Conservation (phyloP, 1,140 invertebrate genomes). For the Pantala flavescens region DNA sequence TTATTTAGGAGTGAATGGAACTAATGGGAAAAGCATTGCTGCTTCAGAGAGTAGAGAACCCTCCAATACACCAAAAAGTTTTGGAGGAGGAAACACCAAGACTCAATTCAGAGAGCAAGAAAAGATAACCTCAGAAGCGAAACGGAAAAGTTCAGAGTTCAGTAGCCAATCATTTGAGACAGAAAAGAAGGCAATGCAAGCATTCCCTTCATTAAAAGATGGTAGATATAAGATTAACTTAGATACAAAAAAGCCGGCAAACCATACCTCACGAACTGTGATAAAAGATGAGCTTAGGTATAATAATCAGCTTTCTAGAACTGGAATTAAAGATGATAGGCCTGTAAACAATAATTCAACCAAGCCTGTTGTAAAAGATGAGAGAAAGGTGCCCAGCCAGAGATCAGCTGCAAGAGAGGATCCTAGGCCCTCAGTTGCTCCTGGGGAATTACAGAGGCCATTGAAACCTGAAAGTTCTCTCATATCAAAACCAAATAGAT, state of each 20-base stretch:
- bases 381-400: background rate
- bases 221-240: background rate
- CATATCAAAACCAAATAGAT: no score
- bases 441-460: background rate
- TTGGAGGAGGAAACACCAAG: background rate
- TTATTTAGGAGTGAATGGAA: background rate
- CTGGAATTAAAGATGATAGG: background rate
- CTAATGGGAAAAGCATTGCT: background rate
- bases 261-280: background rate
- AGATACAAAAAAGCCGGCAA: background rate
- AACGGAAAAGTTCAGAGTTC: background rate
- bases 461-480: no score
- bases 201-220: background rate
- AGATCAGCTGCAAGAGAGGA: background rate
- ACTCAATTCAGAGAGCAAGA: background rate
- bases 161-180: background rate
- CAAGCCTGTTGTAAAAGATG: background rate
- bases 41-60: no score
- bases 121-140: background rate
- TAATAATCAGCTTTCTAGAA: background rate
- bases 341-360: background rate
- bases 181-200: background rate
- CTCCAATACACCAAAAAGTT: background rate
- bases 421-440: background rate
- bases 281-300: background rate